Conservation (phyloP, 2,113 vertebrate genomes). For the Tor tambroides region DNA sequence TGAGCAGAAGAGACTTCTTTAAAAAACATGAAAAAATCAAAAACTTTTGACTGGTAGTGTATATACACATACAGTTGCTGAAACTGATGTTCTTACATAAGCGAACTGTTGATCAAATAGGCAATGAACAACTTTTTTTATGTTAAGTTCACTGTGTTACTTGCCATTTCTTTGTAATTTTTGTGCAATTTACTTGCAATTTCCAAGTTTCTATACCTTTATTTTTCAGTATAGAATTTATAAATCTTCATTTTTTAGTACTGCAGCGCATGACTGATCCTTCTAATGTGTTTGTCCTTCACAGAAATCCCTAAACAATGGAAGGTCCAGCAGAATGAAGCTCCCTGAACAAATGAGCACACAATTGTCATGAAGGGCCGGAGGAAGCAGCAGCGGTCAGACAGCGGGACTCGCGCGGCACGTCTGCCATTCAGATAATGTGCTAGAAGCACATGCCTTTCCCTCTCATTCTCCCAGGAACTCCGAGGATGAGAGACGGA, state of each 20-base stretch:
- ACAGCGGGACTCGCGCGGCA: slow-evolving; percentile 27
- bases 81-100: too few relatives aligned
- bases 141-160: too few relatives aligned
- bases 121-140: too few relatives aligned
- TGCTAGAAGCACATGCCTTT: slow-evolving; percentile 50
- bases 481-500: slow-evolving; percentile 36
- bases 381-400: not conserved
- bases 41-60: too few relatives aligned
- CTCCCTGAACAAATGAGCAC: slow-evolving; percentile 42
- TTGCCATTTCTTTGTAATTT: too few relatives aligned
- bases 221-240: too few relatives aligned
- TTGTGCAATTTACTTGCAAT: too few relatives aligned
- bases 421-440: slow-evolving; percentile 54
- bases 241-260: not conserved
- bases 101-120: too few relatives aligned
- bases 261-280: not conserved
- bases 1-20: too few relatives aligned
- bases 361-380: slow-evolving; percentile 45
- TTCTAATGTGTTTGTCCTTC: not conserved
- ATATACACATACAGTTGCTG: too few relatives aligned
- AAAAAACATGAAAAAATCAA: too few relatives aligned
- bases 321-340: not conserved
- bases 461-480: slow-evolving; percentile 41
- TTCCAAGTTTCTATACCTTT: too few relatives aligned
- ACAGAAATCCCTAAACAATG: not conserved